phyloP scores from a whole-genome alignment of 2,113 vertebrate species.

The Spheniscus mendiculus region DNA sequence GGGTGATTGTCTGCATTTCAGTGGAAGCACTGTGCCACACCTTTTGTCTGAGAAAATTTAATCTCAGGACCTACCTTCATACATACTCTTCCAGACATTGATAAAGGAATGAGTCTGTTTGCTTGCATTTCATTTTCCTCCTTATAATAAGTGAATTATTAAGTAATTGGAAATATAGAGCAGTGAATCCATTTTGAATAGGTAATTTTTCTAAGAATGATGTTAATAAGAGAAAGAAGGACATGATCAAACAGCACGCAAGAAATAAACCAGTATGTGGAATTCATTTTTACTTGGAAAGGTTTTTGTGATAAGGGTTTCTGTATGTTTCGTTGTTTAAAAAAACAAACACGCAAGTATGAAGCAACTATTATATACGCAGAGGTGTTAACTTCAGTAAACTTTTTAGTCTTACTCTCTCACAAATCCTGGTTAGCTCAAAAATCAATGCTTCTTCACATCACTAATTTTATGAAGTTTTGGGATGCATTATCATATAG shows the following conservation, averaged over 20 bases:
- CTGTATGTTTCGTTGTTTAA: background rate
- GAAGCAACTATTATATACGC: slow-evolving; percentile 8
- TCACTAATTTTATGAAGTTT: slow-evolving; percentile 80
- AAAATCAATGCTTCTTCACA: slow-evolving; percentile 80
- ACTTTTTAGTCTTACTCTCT: slow-evolving; percentile 61
- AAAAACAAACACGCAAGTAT: background rate
- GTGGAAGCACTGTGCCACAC: background rate
- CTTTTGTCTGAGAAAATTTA: background rate
- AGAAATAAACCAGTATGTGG: background rate
- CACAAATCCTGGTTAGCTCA: slow-evolving; percentile 65
- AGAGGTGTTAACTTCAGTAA: slow-evolving; percentile 61
- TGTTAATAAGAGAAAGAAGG: background rate
- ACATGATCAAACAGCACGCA: background rate
- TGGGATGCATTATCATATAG: slow-evolving; percentile 82
- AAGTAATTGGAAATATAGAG: background rate
- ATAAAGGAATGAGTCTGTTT: background rate
- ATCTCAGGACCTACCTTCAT: background rate
- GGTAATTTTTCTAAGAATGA: background rate
- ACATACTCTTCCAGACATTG: background rate
- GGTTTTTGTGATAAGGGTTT: background rate
- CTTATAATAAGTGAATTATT: background rate
- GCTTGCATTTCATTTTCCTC: background rate
- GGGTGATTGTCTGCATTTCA: background rate
- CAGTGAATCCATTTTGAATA: background rate
- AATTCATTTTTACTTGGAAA: background rate